phyloP scores from a whole-genome alignment of 2,888 invertebrate species.

The Allolobophora icterica region DNA sequence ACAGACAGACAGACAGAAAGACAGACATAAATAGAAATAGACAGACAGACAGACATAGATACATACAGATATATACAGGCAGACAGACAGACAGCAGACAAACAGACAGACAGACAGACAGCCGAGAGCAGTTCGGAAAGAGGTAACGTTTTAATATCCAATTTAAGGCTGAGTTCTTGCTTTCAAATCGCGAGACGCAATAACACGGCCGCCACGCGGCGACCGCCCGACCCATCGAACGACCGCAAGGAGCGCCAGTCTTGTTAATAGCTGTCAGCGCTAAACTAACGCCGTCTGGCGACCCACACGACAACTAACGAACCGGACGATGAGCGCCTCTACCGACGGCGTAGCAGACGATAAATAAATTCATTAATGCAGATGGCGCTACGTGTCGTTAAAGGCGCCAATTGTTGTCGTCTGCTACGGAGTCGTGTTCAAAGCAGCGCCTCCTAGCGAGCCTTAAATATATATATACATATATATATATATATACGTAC shows the following conservation, averaged over 20 bases:
- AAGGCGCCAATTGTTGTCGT: conserved; percentile 17
- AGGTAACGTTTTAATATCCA: conserved; percentile 17
- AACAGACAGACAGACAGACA: no score
- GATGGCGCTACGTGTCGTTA: conserved; percentile 23
- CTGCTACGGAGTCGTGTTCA: neutral
- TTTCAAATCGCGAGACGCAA: neutral
- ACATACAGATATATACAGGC: no score
- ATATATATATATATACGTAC: no score
- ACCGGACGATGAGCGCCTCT: neutral
- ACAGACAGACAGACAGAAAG: neutral
- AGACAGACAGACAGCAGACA: no score
- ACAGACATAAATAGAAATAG: neutral
- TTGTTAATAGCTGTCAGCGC: conserved; percentile 6
- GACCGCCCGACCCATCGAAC: neutral
- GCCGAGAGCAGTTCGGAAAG: neutral
- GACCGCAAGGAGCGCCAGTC: neutral
- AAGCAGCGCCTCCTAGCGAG: neutral
- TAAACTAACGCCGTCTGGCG: conserved; percentile 6
- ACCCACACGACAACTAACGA: neutral
- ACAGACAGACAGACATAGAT: no score
- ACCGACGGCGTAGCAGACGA: neutral
- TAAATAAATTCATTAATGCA: conserved; percentile 29
- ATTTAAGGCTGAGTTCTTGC: neutral
- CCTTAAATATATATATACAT: no score
- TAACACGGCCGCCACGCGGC: neutral